A percentile compares a stretch with the other conserved stretches of the same genome.
Evolutionary conservation across 2,888 invertebrate genomes (phyloP).

Genomic region (Cylloceria caligata): DNA sequence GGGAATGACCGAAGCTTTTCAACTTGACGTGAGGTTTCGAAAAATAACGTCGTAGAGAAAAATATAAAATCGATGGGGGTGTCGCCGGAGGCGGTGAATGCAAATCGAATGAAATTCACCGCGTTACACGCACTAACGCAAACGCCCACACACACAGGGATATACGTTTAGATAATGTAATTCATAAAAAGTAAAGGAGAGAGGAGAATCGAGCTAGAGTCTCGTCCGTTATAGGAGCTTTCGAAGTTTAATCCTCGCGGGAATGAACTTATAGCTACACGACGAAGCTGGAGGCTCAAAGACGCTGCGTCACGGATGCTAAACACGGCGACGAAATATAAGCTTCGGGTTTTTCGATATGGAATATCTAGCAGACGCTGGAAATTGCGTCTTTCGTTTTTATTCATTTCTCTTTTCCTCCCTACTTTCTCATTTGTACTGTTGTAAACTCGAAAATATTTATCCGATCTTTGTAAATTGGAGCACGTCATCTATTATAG

Average conservation of each 20-base stretch:
- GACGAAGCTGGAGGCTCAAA: slow-evolving; percentile 31
- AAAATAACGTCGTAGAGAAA: background rate
- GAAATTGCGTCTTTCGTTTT: slow-evolving; percentile 13
- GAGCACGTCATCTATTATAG: too few species aligned
- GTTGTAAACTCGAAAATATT: background rate
- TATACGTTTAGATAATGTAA: slow-evolving; percentile 28
- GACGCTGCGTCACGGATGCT: slow-evolving; percentile 29
- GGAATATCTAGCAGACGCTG: slow-evolving; percentile 27
- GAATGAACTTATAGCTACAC: slow-evolving; percentile 24
- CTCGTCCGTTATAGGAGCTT: slow-evolving; percentile 39
- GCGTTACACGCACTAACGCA: slow-evolving; percentile 7
- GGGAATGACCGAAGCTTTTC: background rate
- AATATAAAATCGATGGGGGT: background rate
- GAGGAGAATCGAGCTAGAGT: slow-evolving; percentile 31
- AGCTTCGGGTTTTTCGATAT: slow-evolving; percentile 30
- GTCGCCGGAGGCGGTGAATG: slow-evolving; percentile 21
- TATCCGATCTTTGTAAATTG: background rate
- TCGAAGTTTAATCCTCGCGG: slow-evolving; percentile 46
- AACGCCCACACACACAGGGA: background rate
- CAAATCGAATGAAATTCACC: slow-evolving; percentile 26
- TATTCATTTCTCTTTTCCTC: background rate
- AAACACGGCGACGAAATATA: slow-evolving; percentile 35
- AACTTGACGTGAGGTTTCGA: background rate
- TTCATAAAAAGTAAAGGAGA: slow-evolving; percentile 22
- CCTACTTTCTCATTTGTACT: background rate